Conservation (phyloP, 2,113 vertebrate genomes). For the Origma solitaria region DNA sequence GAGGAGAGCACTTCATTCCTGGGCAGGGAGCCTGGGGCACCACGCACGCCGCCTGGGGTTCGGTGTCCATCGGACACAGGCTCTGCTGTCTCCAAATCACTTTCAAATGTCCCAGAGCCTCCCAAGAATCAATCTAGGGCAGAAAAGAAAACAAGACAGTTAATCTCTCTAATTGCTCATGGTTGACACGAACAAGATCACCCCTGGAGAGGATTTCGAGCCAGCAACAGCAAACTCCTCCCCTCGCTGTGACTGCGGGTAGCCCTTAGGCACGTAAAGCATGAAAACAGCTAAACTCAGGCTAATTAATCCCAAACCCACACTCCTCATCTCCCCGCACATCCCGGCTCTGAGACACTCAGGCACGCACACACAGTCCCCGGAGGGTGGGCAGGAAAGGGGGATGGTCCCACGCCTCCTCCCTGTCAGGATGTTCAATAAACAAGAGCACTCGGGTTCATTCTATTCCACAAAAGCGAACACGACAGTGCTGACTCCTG, state of each 20-base stretch:
- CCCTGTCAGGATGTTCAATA: background rate
- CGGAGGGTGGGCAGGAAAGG: background rate
- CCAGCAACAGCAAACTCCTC: constrained; percentile 38
- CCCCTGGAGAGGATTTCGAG: constrained; percentile 41
- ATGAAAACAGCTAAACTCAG: constrained; percentile 21
- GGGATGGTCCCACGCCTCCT: background rate
- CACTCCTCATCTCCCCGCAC: background rate
- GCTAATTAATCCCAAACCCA: constrained; percentile 51
- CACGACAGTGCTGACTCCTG: accelerated
- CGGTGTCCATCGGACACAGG: constrained; percentile 77
- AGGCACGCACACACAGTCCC: constrained; percentile 34
- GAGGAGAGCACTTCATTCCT: constrained; percentile 51
- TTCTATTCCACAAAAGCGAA: background rate
- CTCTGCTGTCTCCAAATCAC: constrained; percentile 68
- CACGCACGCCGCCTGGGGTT: constrained; percentile 57
- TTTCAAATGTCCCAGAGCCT: constrained; percentile 40
- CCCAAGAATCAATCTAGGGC: constrained; percentile 58
- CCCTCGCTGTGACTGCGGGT: constrained; percentile 33
- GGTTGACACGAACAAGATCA: constrained; percentile 48
- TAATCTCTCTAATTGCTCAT: constrained; percentile 55
- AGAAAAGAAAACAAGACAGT: constrained; percentile 55
- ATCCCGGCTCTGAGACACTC: background rate
- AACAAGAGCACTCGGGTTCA: background rate
- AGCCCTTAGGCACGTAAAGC: constrained; percentile 52
- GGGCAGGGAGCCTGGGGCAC: constrained; percentile 72